Conservation (phyloP, 1,140 invertebrate species). For the Conus ventricosus region DNA sequence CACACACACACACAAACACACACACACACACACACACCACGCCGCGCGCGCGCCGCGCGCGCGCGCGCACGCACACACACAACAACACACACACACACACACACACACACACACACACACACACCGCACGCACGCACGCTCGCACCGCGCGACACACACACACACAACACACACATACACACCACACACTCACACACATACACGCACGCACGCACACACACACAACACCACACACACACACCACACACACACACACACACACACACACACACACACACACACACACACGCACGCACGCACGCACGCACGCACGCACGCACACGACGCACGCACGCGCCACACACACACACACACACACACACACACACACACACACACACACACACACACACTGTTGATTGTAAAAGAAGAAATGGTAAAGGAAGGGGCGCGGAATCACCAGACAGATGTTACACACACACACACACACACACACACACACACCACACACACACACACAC, state of each 20-base stretch:
- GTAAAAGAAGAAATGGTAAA: too few species aligned
- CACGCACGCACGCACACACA: not conserved
- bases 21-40: too few species aligned
- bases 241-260: slow-evolving; percentile 6
- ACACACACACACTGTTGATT: not conserved
- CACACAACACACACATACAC: not conserved
- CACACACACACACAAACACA: too few species aligned
- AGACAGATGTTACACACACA: too few species aligned
- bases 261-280: not conserved
- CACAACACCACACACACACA: slow-evolving; percentile 1
- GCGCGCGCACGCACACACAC: not conserved
- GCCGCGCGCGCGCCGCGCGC: too few species aligned
- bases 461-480: slow-evolving; percentile 4
- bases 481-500: not conserved
- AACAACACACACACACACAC: slow-evolving; percentile 11
- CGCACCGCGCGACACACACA: too few species aligned
- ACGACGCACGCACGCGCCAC: not conserved
- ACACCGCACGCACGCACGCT: not conserved
- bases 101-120: slow-evolving; percentile 10
- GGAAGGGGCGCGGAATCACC: too few species aligned
- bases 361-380: not conserved
- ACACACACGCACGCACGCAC: not conserved
- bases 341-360: slow-evolving; percentile 2
- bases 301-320: not conserved
- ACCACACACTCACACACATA: not conserved